phyloP scores from a whole-genome alignment of 2,888 invertebrate species.

The Dermolepida albohirtum region DNA sequence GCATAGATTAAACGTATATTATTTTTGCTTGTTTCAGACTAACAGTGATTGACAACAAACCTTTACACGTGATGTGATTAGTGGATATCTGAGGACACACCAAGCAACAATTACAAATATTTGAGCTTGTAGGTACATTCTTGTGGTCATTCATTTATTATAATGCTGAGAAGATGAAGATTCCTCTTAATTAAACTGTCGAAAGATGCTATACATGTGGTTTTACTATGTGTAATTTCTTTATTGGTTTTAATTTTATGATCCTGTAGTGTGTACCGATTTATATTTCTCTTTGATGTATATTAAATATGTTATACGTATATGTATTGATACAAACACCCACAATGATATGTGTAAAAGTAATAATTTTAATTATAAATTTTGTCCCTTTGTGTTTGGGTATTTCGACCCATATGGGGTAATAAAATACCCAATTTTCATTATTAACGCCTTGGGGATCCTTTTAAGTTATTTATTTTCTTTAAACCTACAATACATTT shows the following conservation, averaged over 20 bases:
- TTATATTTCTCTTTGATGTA: conserved; percentile 6
- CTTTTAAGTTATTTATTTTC: too few relatives aligned
- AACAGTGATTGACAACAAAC: conserved; percentile 60
- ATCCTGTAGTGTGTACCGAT: not conserved
- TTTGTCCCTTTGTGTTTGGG: too few relatives aligned
- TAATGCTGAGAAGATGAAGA: conserved; percentile 1
- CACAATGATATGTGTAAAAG: not conserved
- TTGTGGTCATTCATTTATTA: conserved; percentile 30
- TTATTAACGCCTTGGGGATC: too few relatives aligned
- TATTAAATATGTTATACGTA: not conserved
- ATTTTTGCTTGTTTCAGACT: conserved; percentile 57
- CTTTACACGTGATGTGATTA: conserved; percentile 53
- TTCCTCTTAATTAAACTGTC: too few relatives aligned
- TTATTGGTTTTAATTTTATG: not conserved
- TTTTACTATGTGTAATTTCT: too few relatives aligned
- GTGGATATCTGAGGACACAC: conserved; percentile 12
- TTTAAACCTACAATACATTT: too few relatives aligned
- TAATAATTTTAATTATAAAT: too few relatives aligned
- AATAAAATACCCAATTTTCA: too few relatives aligned
- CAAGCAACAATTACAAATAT: not conserved
- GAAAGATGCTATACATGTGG: too few relatives aligned
- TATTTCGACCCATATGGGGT: too few relatives aligned
- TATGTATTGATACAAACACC: conserved; percentile 3
- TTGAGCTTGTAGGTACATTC: not conserved
- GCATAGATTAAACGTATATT: not conserved